Base-by-base conservation (phyloP, 2,113 vertebrate species). In the Actenoides lindsayi region DNA sequence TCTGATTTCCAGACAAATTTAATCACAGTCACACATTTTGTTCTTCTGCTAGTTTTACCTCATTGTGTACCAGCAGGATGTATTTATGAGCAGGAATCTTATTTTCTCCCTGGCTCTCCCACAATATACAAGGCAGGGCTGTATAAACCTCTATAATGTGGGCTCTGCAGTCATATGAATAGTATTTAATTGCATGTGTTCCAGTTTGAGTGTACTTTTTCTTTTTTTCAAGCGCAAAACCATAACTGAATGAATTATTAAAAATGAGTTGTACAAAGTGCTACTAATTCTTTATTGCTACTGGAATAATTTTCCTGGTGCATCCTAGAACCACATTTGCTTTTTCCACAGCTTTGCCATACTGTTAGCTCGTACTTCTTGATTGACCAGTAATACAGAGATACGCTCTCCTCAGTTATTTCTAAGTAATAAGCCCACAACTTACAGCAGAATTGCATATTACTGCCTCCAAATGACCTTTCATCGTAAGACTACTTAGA, bases 381-480 rank as follows among this genome's bases (percentile, higher is more conserved):
- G 83, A 73, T 51, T 1, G 2, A 42, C 30, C 42, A 75, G 11
- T 67, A 83, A 93, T 27, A 69, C 6, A 88, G 37, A 83, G 41
- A 23, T 42, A 64, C 10, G 27, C 39, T 87, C n/a, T 74, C n/a
- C 54, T 81, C 86, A 39, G 17, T 59, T 87, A 71, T 83, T 84
- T 89, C 76, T 78, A 87, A 87, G 65, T 90, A 95, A 92, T 87
- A 91, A 91, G 37, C 3, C 35, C 69, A 68, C n/a, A 87, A 42
- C 28, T 81, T 94, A 90, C 39, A 95, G 56, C 39, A 75, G 74
- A 89, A 92, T 82, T 92, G 65, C 30, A 83, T 89, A 54, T 91
- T 94, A 92, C 78, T 91, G 83, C 51, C 60, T 89, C 64, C 69
- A 94, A 94, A 92, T 75, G 80, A 94, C 73, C 73, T 89, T 92